Base-by-base conservation (phyloP, 2,888 invertebrate genomes). In the Monochamus alternatus region DNA sequence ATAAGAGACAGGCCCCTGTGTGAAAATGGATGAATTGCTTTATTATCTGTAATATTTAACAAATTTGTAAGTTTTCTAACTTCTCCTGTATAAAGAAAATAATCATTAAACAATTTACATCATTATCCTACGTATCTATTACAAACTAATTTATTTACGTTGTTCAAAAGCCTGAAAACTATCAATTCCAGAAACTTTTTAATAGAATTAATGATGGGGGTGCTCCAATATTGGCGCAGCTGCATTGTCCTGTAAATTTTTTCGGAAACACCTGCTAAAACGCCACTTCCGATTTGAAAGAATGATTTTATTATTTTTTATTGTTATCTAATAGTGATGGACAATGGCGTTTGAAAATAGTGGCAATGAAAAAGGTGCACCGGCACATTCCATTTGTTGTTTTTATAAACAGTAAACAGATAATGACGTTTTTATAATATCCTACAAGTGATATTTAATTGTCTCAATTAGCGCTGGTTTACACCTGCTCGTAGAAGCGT, bases 261-360 rank as follows among this genome's bases (percentile, higher is more conserved):
- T 69, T 69, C 31, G 32, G 44, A 47, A 30, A 59, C 69, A 69
- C 69, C 69, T 69, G 69, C 69, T 69, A 58, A 60, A n/a, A 43
- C 12, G 30, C 30, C 4, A 43, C 43, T 60, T 69, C 60, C 69
- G 60, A 69, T 47, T 63, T 38, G 47, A 64, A 64, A 64, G 55
- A 14, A 63, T 14, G 30, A 63, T 64, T 30, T 31, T 64, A 47
- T 64, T 64, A 22, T 3, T 30, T 30, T 22, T 31, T 43, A 22
- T 47, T 12, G 14, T 47, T 4, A 22, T 38, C 12, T 12, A 47
- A 7, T 43, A 38, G 31, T 22, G 58, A 8, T 58, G 43, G n/a
- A 64, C 47, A 14, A 55, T 4, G 3, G 2, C 55, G n/a, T 14
- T 55, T 47, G n/a, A 55, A 7, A n/a, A 22, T 55, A 38, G 7